Conservation (phyloP, 2,888 invertebrate species). For the Linnaemya tessellans region DNA sequence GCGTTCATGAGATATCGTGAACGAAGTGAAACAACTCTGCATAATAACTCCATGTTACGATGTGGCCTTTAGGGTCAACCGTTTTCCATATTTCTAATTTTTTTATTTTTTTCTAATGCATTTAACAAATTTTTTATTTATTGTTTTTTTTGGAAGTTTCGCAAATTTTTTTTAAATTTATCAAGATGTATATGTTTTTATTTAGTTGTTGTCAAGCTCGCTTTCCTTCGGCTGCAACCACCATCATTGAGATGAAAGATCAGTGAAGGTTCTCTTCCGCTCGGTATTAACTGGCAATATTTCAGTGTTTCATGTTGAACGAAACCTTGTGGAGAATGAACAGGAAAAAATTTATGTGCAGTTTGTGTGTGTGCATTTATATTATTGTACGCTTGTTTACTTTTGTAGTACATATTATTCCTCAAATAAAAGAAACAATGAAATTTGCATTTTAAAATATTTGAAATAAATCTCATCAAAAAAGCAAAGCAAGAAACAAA, state of each 20-base stretch:
- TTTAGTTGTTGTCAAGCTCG: no score
- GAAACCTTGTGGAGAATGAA: neutral
- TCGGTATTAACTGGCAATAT: neutral
- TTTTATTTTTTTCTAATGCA: no score
- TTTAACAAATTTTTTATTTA: no score
- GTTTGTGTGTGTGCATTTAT: no score
- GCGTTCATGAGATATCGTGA: no score
- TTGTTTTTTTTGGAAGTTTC: no score
- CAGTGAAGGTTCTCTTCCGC: neutral
- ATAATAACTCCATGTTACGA: no score
- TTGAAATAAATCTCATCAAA: conserved; percentile 62
- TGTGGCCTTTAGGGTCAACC: no score
- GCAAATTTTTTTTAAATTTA: no score
- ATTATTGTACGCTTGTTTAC: no score
- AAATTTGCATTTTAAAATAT: conserved; percentile 68
- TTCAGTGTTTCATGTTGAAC: neutral
- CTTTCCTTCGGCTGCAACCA: neutral
- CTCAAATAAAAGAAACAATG: conserved; percentile 42
- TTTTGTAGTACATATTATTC: conserved; percentile 16
- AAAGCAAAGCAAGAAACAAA: neutral
- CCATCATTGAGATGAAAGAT: neutral
- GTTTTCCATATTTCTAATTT: no score
- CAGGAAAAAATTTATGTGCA: neutral
- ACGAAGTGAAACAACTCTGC: no score
- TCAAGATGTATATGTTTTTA: neutral